Conservation (phyloP, 2,888 invertebrate genomes). For the Rapana venosa region DNA sequence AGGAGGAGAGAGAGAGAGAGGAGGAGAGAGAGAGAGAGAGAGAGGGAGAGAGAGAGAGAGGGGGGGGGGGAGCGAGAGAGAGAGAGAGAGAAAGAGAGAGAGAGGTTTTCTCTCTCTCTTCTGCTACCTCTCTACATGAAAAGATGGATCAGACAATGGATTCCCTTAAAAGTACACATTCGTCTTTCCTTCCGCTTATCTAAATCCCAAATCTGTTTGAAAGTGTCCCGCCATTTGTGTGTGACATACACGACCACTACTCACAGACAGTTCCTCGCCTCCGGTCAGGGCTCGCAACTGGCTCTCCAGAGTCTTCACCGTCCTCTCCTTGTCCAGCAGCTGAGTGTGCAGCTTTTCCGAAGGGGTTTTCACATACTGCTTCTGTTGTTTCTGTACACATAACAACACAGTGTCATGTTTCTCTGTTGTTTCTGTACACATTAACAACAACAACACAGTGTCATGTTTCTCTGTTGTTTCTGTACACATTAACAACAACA, state of each 20-base stretch:
- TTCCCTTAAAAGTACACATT: too few species aligned
- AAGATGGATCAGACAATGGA: too few species aligned
- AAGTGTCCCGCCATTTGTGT: neutral
- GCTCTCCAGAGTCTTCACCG: slow-evolving; percentile 77
- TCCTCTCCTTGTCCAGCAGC: slow-evolving; percentile 77
- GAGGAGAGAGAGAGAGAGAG: too few species aligned
- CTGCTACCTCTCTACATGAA: too few species aligned
- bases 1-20: too few species aligned
- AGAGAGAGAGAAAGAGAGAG: too few species aligned
- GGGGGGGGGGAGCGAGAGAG: too few species aligned
- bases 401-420: neutral
- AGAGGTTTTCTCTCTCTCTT: too few species aligned
- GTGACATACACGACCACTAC: neutral
- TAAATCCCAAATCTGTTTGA: too few species aligned
- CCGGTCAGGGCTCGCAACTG: slow-evolving; percentile 78
- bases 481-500: slow-evolving; percentile 42
- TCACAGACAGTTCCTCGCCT: slow-evolving; percentile 33
- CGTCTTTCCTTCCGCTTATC: too few species aligned
- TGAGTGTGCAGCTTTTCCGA: slow-evolving; percentile 82
- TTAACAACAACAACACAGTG: neutral
- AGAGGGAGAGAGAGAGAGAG: too few species aligned
- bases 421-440: slow-evolving; percentile 81
- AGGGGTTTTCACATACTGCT: slow-evolving; percentile 82
- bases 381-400: slow-evolving; percentile 81
- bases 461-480: slow-evolving; percentile 83